These are phyloP conservation scores for Monomorium pharaonis DNA, from an alignment of 1,140 invertebrate genomes.

Conservation along the genomic window DNA sequence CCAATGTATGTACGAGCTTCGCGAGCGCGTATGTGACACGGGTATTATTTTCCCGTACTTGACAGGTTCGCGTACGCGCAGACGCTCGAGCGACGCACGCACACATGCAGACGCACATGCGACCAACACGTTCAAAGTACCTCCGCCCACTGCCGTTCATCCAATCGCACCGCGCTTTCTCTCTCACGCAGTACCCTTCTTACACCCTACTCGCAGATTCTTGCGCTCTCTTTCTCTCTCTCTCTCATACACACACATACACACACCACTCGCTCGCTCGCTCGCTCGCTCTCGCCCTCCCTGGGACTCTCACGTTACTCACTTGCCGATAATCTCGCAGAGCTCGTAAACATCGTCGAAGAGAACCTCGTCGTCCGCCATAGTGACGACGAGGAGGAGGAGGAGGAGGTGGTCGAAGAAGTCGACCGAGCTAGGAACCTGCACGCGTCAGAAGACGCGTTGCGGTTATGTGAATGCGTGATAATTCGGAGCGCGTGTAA, in stretches of 20 bases:
- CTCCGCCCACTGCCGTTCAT: slow-evolving; percentile 49
- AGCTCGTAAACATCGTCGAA: slow-evolving; percentile 98
- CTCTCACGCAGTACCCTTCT: slow-evolving; percentile 43
- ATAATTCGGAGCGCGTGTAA: slow-evolving; percentile 60
- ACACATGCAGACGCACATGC: slow-evolving; percentile 6
- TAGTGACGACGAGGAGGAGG: slow-evolving; percentile 82
- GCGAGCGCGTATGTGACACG: slow-evolving; percentile 5
- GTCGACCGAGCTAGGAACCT: slow-evolving; percentile 61
- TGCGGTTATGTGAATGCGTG: slow-evolving; percentile 58
- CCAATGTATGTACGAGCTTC: not conserved
- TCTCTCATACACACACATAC: not conserved
- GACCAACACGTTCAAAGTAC: slow-evolving; percentile 24
- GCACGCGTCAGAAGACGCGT: slow-evolving; percentile 60
- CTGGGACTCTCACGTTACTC: slow-evolving; percentile 86
- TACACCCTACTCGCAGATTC: slow-evolving; percentile 14
- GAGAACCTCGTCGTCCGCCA: slow-evolving; percentile 97
- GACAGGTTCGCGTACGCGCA: slow-evolving; percentile 2
- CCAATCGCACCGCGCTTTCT: slow-evolving; percentile 42
- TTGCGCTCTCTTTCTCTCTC: slow-evolving; percentile 5
- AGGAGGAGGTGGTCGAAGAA: slow-evolving; percentile 62
- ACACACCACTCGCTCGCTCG: not conserved
- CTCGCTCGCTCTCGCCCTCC: not conserved
- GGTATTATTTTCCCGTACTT: slow-evolving; percentile 9
- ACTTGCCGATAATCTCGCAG: slow-evolving; percentile 98
- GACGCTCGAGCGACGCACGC: slow-evolving; percentile 17